A percentile compares a stretch with the other conserved stretches of the same genome.
Evolutionary conservation across 2,113 vertebrate genomes (phyloP).

Genomic region (Nerophis ophidion): DNA sequence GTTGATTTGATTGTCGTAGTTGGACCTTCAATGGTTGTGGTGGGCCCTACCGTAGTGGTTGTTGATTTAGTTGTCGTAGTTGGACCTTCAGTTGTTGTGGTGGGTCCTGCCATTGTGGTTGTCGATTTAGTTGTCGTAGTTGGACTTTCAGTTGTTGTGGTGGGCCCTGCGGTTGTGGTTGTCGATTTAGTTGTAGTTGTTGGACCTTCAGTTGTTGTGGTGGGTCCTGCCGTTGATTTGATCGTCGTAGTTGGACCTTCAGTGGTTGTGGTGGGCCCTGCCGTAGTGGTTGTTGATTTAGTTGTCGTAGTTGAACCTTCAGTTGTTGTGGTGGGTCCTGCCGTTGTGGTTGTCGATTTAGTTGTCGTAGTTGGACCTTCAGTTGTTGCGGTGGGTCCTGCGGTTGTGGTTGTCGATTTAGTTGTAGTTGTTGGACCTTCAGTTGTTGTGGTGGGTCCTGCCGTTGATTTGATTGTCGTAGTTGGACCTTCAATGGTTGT

Average conservation of each 20-base stretch:
- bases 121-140: background rate
- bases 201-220: background rate
- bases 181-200: background rate
- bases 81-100: background rate
- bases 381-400: background rate
- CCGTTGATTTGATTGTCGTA: background rate
- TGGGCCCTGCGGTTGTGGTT: background rate
- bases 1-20: slow-evolving; percentile 3
- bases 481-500: background rate
- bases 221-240: background rate
- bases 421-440: background rate
- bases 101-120: background rate
- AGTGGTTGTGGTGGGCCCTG: background rate
- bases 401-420: background rate
- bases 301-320: background rate
- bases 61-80: background rate
- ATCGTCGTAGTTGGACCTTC: background rate
- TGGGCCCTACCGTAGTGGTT: background rate
- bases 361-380: background rate
- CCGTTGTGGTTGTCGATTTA: too few species aligned
- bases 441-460: background rate
- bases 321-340: background rate
- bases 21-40: background rate
- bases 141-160: background rate
- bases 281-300: background rate